Base-by-base conservation (phyloP, 1,140 invertebrate species). In the Pristionchus pacificus region DNA sequence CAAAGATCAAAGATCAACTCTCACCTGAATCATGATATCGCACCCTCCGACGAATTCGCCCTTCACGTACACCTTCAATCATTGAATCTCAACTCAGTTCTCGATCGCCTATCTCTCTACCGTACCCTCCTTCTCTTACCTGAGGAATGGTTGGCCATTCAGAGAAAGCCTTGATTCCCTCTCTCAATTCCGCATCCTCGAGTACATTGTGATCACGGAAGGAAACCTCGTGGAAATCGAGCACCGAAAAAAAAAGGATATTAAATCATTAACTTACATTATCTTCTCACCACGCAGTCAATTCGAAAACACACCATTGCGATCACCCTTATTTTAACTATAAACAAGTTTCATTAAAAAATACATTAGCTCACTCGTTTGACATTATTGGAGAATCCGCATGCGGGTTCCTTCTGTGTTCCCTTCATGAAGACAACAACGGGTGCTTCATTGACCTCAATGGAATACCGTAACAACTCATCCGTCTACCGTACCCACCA, bases 361-460 rank as follows among this genome's bases (percentile, higher is more conserved):
- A 19, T 62, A 57, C 24, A 19, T 0, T 57, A 57, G 27, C 72
- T 19, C 2, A 83, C 80, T 74, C 77, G 60, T 72, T 84, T 84
- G 25, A 81, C 80, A 68, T 80, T 83, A 60, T 71, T 64, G 2
- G 77, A 80, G 64, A 83, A 83, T 25, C 81, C 81, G 64, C 81
- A 83, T 60, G 68, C 68, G 13, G 81, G 81, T 38, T 81, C 60
- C 59, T 77, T 58, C 59, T 77, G 76, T 25, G 80, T 81, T 19
- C 81, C 81, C 65, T 83, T 83, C 81, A 83, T 83, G 49, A 83
- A 83, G 13, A 83, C 77, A 33, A 83, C 82, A 13, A 83, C 82
- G n/a, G 78, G 63, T 25, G 75, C 70, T 1, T 64, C 64, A 27
- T 66, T 29, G 63, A 32, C 38, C 38, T 49, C 6, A 49, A 49